phyloP scores from a whole-genome alignment of 2,888 invertebrate genomes.

The Ptychoptera albimana region DNA sequence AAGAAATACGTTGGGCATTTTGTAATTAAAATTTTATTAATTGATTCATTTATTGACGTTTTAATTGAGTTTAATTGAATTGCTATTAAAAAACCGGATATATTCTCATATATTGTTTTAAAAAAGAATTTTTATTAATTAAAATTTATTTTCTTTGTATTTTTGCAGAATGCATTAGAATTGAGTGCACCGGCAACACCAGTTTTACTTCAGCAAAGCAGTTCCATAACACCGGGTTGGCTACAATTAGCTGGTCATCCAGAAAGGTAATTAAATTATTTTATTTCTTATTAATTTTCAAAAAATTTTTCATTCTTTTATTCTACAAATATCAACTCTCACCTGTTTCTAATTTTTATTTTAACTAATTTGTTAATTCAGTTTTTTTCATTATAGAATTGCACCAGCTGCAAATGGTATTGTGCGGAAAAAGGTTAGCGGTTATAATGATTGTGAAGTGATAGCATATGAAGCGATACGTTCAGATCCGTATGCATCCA shows the following conservation, averaged over 20 bases:
- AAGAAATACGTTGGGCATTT: not conserved
- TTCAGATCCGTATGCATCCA: constrained; percentile 41
- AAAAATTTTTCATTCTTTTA: not conserved
- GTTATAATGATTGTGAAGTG: constrained; percentile 55
- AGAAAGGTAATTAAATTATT: constrained; percentile 33
- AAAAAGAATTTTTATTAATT: not conserved
- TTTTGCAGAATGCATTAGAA: constrained; percentile 74
- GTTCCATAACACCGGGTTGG: constrained; percentile 40
- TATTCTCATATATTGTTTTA: not conserved
- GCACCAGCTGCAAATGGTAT: constrained; percentile 87
- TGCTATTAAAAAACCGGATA: not conserved
- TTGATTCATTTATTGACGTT: not conserved
- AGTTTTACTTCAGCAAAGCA: constrained; percentile 56
- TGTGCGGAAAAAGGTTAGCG: constrained; percentile 78
- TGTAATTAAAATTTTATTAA: not conserved
- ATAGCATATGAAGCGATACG: constrained; percentile 65
- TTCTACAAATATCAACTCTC: not conserved
- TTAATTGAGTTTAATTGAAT: not conserved
- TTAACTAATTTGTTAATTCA: not conserved
- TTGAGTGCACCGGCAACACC: constrained; percentile 82
- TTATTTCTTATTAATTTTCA: not conserved
- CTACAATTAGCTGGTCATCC: constrained; percentile 88
- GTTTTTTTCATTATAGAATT: constrained; percentile 38
- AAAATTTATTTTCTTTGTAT: constrained; percentile 14
- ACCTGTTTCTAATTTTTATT: not conserved